Evolutionary conservation across 2,797 vertebrate genomes (phyloP).

Genomic region (Vespertilio murinus): DNA sequence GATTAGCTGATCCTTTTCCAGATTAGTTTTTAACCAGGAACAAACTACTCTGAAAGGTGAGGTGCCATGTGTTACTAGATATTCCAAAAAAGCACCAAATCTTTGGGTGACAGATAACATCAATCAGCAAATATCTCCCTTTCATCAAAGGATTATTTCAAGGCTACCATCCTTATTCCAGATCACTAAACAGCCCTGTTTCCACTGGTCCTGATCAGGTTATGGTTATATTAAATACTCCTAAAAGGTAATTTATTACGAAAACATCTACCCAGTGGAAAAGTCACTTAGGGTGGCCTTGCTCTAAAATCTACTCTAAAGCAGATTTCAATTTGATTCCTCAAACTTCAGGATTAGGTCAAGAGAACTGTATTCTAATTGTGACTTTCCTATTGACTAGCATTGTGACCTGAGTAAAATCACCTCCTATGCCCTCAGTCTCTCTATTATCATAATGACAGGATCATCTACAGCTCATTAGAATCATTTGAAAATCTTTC

Average conservation of each 20-base stretch:
- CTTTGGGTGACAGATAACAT: neutral
- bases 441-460: neutral
- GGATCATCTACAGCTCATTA: neutral
- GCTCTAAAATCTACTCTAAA: neutral
- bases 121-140: neutral
- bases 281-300: neutral
- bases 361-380: neutral
- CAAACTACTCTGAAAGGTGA: constrained; percentile 43
- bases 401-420: neutral
- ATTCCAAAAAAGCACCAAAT: constrained; percentile 18
- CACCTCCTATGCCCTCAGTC: neutral
- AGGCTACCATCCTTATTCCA: neutral
- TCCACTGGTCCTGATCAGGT: neutral
- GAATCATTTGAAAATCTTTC: constrained; percentile 29
- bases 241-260: constrained; percentile 9
- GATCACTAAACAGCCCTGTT: neutral
- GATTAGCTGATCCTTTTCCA: constrained; percentile 18
- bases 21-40: constrained; percentile 33
- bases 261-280: constrained; percentile 8
- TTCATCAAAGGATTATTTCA: neutral
- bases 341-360: neutral
- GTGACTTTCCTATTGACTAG: neutral
- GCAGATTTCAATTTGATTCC: constrained; percentile 14
- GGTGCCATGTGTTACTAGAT: neutral
- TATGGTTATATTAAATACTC: neutral